These are phyloP conservation scores for Caenorhabditis sp. DNA, from an alignment of 2,888 invertebrate species.

Conservation along the genomic window DNA sequence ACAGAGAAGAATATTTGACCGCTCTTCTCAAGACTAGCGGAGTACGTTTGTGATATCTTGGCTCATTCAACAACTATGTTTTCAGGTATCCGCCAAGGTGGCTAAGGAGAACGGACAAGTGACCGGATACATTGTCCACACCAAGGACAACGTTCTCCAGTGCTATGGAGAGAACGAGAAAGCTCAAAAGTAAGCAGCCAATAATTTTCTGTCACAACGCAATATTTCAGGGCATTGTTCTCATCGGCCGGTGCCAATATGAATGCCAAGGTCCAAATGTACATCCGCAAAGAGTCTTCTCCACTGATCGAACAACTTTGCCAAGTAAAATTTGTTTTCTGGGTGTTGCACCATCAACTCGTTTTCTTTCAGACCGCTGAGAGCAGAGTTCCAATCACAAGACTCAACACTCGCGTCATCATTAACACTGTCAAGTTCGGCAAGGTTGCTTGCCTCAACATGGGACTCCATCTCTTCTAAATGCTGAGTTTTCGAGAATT, in stretches of 20 bases:
- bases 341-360: background rate
- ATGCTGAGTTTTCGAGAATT: background rate
- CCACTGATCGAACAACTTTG: conserved; percentile 59
- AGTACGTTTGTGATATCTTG: background rate
- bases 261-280: conserved; percentile 62
- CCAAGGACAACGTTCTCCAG: conserved; percentile 75
- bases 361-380: conserved; percentile 42
- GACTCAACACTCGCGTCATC: conserved; percentile 79
- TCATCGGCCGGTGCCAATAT: conserved; percentile 66
- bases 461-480: conserved; percentile 80
- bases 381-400: conserved; percentile 65
- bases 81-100: conserved; percentile 70
- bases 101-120: conserved; percentile 72
- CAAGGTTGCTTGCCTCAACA: conserved; percentile 76
- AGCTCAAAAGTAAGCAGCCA: conserved; percentile 64
- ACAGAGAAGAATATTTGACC: conserved; percentile 68
- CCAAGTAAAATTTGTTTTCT: conserved; percentile 30
- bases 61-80: background rate
- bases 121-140: conserved; percentile 77
- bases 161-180: conserved; percentile 78
- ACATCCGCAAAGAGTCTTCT: conserved; percentile 54
- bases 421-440: conserved; percentile 79
- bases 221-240: conserved; percentile 64
- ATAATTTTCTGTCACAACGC: background rate
- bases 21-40: conserved; percentile 65